Base-by-base conservation (phyloP, 1,140 invertebrate genomes). In the Papilio xuthus region DNA sequence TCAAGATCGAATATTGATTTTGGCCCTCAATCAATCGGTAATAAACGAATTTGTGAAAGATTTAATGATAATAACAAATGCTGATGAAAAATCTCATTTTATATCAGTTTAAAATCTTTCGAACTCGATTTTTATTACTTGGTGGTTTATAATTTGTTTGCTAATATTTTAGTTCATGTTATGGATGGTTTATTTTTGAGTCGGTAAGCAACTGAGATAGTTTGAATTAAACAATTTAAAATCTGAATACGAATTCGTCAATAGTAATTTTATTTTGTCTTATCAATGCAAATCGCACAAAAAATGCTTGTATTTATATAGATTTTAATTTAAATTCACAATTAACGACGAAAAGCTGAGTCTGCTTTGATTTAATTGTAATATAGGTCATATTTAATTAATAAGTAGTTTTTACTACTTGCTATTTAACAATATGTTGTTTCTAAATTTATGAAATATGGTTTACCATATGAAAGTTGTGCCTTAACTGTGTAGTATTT, bases 161-260 rank as follows among this genome's bases (percentile, higher is more conserved):
- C 23, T 26, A 60, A 23, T 60, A 4, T 26, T 26, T 26, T 60
- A 20, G n/a, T 60, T 60, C 7, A 26, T 12, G 10, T 60, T 60
- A 12, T 26, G 20, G 20, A 60, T 26, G 8, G n/a, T 20, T 56
- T 23, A 56, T 56, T 18, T 56, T 56, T 53, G 50, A n/a, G 50
- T 4, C 50, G n/a, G n/a, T 3, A 23, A 60, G 56, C 56, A 41
- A 70, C 67, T 41, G 23, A 47, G 10, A 28, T 53, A 73, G 53
- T 13, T 15, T 42, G 53, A 18, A 56, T 18, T 75, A 37, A 56
- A 75, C 4, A 13, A 53, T 28, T 42, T 44, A 23, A n/a, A 53
- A 56, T 56, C 28, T 75, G 72, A 56, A 75, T 56, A 75, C 32
- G 47, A 56, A 74, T n/a, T 74, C 72, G 26, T 28, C 72, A 53